Evolutionary conservation across 2,113 vertebrate species (phyloP).

Genomic region (Tyto alba): DNA sequence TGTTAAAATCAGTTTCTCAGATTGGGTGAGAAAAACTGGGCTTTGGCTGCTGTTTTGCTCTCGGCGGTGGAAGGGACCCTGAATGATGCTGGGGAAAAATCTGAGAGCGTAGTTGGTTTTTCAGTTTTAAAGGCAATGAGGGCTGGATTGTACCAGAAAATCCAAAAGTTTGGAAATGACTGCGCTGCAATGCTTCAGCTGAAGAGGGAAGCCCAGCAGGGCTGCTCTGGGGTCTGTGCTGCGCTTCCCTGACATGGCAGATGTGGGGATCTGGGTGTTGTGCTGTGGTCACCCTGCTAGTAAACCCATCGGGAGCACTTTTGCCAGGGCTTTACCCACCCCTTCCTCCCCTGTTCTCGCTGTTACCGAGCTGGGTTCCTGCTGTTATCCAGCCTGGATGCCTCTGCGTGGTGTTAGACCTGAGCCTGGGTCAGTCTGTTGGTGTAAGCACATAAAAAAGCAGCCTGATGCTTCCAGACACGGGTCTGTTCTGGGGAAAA

Average conservation of each 20-base stretch:
- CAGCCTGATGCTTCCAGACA: neutral
- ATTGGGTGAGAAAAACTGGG: neutral
- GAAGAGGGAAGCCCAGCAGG: neutral
- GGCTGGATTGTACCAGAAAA: neutral
- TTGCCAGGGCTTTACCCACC: neutral
- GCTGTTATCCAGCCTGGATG: no score
- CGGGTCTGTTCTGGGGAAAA: neutral
- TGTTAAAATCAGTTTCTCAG: neutral
- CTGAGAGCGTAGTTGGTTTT: neutral
- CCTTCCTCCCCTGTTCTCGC: rapidly evolving
- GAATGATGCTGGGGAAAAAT: neutral
- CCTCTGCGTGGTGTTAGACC: rapidly evolving
- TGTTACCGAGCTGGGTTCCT: neutral
- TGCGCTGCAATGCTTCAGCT: rapidly evolving
- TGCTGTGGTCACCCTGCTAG: neutral
- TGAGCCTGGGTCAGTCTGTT: neutral
- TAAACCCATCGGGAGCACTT: neutral
- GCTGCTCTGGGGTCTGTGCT: neutral
- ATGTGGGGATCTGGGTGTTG: rapidly evolving
- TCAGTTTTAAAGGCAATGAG: neutral
- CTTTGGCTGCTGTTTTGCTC: neutral
- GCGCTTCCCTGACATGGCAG: rapidly evolving
- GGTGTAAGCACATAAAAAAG: rapidly evolving
- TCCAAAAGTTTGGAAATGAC: neutral
- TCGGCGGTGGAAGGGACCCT: neutral